Conservation (phyloP, 2,888 invertebrate genomes). For the Drosophila cracens region DNA sequence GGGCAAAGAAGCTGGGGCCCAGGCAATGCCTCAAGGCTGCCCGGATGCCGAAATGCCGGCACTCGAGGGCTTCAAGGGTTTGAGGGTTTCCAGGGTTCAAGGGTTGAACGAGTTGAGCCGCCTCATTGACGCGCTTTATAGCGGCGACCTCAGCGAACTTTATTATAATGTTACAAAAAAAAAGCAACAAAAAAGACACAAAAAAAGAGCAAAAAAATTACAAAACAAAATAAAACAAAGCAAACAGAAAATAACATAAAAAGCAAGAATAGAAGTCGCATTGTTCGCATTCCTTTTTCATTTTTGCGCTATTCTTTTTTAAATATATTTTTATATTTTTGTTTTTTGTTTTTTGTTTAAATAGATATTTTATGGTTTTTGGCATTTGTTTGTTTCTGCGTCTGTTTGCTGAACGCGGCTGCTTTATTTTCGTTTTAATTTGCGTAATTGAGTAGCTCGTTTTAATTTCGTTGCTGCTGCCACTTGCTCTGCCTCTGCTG, state of each 20-base stretch:
- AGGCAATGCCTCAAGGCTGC: not conserved
- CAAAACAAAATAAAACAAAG: slow-evolving; percentile 14
- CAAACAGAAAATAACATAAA: slow-evolving; percentile 11
- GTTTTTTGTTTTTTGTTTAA: slow-evolving; percentile 14
- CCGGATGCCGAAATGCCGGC: not conserved
- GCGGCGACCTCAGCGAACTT: slow-evolving; percentile 65
- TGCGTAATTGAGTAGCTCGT: slow-evolving; percentile 80
- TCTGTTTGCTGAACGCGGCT: slow-evolving; percentile 62
- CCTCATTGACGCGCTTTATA: slow-evolving; percentile 75
- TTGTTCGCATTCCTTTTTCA: slow-evolving; percentile 50
- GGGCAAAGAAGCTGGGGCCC: slow-evolving; percentile 3
- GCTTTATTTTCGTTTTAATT: slow-evolving; percentile 77
- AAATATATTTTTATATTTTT: not conserved
- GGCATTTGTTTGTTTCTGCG: slow-evolving; percentile 37
- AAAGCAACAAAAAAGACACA: not conserved
- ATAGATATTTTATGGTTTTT: slow-evolving; percentile 55
- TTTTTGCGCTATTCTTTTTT: not conserved
- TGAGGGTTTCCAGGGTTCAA: not conserved
- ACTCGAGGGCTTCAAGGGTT: not conserved
- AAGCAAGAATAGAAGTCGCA: slow-evolving; percentile 33
- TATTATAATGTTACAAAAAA: slow-evolving; percentile 63
- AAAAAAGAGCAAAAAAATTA: slow-evolving; percentile 6
- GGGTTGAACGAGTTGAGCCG: slow-evolving; percentile 60
- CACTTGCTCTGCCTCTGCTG: not conserved
- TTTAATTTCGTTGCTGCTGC: slow-evolving; percentile 61